Evolutionary conservation across 1,140 invertebrate species (phyloP).

Genomic region (Zaprionus capensis): DNA sequence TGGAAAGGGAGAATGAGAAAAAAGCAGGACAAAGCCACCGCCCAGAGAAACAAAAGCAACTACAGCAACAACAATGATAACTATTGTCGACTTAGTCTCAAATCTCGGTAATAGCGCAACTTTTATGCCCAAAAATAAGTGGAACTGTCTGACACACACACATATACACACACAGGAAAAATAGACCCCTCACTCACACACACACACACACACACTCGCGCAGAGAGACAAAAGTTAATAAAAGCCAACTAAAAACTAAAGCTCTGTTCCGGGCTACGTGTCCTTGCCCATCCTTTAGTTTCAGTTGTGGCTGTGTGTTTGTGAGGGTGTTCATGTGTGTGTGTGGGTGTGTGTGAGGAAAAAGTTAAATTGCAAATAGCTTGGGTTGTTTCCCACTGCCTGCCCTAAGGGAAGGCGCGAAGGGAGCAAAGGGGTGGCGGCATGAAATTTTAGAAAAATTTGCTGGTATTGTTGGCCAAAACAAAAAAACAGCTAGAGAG

Average conservation of each 20-base stretch:
- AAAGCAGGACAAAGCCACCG: not conserved
- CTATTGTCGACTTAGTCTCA: slow-evolving; percentile 59
- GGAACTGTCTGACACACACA: slow-evolving; percentile 49
- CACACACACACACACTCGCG: slow-evolving; percentile 10
- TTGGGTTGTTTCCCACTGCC: slow-evolving; percentile 54
- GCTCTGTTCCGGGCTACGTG: slow-evolving; percentile 67
- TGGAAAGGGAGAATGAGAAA: slow-evolving; percentile 16
- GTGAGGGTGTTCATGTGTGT: slow-evolving; percentile 17
- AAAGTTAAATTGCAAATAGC: slow-evolving; percentile 82
- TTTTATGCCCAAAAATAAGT: slow-evolving; percentile 75
- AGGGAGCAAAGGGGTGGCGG: slow-evolving; percentile 22
- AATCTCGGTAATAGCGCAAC: slow-evolving; percentile 79
- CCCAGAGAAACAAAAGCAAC: slow-evolving; percentile 4
- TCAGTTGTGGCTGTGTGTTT: not conserved
- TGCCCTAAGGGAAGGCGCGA: not conserved
- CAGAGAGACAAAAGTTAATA: slow-evolving; percentile 74
- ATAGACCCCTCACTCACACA: slow-evolving; percentile 11
- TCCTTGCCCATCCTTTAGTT: slow-evolving; percentile 49
- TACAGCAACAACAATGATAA: slow-evolving; percentile 1
- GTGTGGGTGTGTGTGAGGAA: slow-evolving; percentile 36
- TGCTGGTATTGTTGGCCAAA: slow-evolving; percentile 77
- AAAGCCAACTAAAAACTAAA: slow-evolving; percentile 82
- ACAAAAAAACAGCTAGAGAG: slow-evolving; percentile 48
- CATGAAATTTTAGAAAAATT: slow-evolving; percentile 82
- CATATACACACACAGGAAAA: slow-evolving; percentile 8